Evolutionary conservation across 2,888 invertebrate genomes (phyloP).

Genomic region (Pollenia angustigena): DNA sequence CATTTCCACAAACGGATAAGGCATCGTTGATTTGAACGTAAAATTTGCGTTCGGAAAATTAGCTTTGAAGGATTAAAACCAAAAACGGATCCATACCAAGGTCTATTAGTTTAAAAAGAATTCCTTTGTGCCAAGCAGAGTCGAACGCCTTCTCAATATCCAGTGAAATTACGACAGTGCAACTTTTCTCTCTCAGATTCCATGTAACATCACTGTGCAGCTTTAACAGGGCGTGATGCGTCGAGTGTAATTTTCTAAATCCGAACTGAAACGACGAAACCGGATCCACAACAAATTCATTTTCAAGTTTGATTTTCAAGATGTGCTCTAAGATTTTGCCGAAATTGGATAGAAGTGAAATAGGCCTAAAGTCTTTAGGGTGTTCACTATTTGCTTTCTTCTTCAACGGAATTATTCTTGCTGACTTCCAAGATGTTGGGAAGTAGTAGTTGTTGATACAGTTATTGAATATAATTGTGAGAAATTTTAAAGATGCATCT

Average conservation of each 20-base stretch:
- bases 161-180: background rate
- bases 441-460: background rate
- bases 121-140: background rate
- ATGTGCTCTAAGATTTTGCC: background rate
- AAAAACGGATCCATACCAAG: no score
- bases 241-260: background rate
- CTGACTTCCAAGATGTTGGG: conserved; percentile 6
- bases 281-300: background rate
- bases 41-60: background rate
- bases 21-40: background rate
- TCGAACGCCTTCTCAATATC: background rate
- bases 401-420: conserved; percentile 4
- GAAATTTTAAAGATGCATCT: background rate
- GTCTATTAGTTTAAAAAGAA: background rate
- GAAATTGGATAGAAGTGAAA: background rate
- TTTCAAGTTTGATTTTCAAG: background rate
- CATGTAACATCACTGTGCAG: background rate
- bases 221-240: conserved; percentile 5
- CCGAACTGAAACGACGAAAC: background rate
- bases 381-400: background rate
- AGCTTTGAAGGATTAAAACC: background rate
- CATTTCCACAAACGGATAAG: background rate
- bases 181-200: background rate
- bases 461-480: background rate
- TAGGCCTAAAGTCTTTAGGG: background rate